phyloP scores from a whole-genome alignment of 2,888 invertebrate genomes.

The Drosophila tanythrix region DNA sequence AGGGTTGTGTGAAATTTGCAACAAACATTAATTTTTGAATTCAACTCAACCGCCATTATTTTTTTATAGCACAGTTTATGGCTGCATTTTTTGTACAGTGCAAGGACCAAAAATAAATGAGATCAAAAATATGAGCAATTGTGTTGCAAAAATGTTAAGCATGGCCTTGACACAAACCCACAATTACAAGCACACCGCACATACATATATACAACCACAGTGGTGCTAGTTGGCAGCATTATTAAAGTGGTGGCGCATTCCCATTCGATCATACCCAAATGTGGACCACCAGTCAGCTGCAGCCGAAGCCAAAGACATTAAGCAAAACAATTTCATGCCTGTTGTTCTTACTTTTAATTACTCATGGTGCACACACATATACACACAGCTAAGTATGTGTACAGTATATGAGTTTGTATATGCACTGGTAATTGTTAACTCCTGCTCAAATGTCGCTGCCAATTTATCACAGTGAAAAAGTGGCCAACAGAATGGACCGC shows the following conservation, averaged over 20 bases:
- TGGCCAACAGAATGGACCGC: slow-evolving; percentile 52
- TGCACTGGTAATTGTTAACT: slow-evolving; percentile 75
- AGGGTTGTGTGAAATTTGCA: neutral
- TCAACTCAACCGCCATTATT: neutral
- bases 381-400: neutral
- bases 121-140: slow-evolving; percentile 79
- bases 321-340: slow-evolving; percentile 72
- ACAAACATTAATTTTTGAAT: neutral
- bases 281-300: slow-evolving; percentile 68
- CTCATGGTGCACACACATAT: slow-evolving; percentile 29
- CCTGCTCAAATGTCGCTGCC: slow-evolving; percentile 77
- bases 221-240: slow-evolving; percentile 69
- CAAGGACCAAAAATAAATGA: slow-evolving; percentile 51
- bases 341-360: slow-evolving; percentile 70
- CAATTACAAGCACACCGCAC: slow-evolving; percentile 27
- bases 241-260: slow-evolving; percentile 65
- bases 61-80: slow-evolving; percentile 28
- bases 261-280: slow-evolving; percentile 73
- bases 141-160: slow-evolving; percentile 70
- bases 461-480: slow-evolving; percentile 74
- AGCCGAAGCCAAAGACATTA: slow-evolving; percentile 54
- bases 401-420: slow-evolving; percentile 44
- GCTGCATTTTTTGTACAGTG: slow-evolving; percentile 33
- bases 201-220: slow-evolving; percentile 14
- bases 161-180: slow-evolving; percentile 71